phyloP scores from a whole-genome alignment of 2,113 vertebrate genomes.

The Gnathonemus echidnorhynchus region DNA sequence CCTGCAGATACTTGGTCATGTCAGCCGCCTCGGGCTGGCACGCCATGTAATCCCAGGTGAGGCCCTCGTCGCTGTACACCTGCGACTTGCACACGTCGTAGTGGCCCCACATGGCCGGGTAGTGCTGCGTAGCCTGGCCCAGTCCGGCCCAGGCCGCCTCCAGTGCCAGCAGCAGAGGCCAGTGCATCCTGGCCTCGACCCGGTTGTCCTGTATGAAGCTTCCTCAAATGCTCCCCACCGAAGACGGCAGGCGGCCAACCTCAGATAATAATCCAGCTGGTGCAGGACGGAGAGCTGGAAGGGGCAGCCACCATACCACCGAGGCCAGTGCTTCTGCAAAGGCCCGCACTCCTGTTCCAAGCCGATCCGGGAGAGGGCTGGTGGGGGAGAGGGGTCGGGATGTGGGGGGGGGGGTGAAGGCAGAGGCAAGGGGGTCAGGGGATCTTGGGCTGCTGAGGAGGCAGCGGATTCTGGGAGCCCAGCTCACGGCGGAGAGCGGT shows the following conservation, averaged over 20 bases:
- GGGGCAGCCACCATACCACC: conserved; percentile 60
- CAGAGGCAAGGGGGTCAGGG: background rate
- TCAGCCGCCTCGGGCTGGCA: conserved; percentile 94
- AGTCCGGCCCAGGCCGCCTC: conserved; percentile 81
- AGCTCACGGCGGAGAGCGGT: conserved; percentile 31
- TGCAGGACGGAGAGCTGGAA: conserved; percentile 48
- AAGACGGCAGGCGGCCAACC: background rate
- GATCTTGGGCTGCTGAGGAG: conserved; percentile 38
- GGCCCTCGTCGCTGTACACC: conserved; percentile 88
- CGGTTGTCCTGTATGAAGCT: conserved; percentile 8
- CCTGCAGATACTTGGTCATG: conserved; percentile 94
- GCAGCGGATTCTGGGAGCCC: conserved; percentile 32
- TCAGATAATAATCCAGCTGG: conserved; percentile 42
- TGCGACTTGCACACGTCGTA: conserved; percentile 96
- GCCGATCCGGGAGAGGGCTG: conserved; percentile 29
- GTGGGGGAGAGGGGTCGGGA: conserved; percentile 7
- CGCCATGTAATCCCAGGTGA: conserved; percentile 98
- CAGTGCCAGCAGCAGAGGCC: conserved; percentile 78
- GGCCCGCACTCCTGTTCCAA: conserved; percentile 18
- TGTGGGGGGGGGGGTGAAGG: conserved; percentile 18
- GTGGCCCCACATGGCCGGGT: conserved; percentile 90
- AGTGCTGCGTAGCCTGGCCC: conserved; percentile 84
- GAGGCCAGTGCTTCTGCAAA: conserved; percentile 36
- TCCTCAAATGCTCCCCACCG: conserved; percentile 18
- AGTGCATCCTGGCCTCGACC: conserved; percentile 67